Evolutionary conservation across 1,140 invertebrate genomes (phyloP).

Genomic region (Apis florea): DNA sequence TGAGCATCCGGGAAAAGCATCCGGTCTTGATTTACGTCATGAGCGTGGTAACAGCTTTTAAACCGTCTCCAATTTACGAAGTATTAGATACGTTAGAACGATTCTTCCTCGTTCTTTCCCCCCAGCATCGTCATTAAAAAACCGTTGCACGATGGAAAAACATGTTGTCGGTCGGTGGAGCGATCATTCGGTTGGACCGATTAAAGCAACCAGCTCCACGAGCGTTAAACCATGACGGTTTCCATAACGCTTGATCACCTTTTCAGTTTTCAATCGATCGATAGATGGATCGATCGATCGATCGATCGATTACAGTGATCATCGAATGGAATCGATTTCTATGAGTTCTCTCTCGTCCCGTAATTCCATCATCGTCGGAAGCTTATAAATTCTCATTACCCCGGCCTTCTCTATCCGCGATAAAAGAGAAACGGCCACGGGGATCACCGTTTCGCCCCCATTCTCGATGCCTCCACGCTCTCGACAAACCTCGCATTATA

Average conservation of each 20-base stretch:
- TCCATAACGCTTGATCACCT: neutral
- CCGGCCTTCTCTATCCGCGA: neutral
- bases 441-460: neutral
- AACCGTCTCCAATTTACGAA: slow-evolving; percentile 28
- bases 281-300: neutral
- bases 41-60: slow-evolving; percentile 40
- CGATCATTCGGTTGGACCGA: neutral
- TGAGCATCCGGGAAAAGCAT: neutral
- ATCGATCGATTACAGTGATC: slow-evolving; percentile 35
- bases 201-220: neutral
- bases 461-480: neutral
- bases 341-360: neutral
- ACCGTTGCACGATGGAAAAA: neutral
- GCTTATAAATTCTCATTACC: slow-evolving; percentile 45
- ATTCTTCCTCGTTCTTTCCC: too few species aligned
- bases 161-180: neutral
- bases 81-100: slow-evolving; percentile 17
- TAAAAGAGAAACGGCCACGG: neutral
- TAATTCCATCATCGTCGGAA: neutral
- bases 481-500: slow-evolving; percentile 34
- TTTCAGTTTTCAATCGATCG: slow-evolving; percentile 9
- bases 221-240: slow-evolving; percentile 22
- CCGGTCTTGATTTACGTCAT: slow-evolving; percentile 28
- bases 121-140: slow-evolving; percentile 27
- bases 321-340: neutral